phyloP scores from a whole-genome alignment of 2,888 invertebrate species.

The Ormyrus labotus region DNA sequence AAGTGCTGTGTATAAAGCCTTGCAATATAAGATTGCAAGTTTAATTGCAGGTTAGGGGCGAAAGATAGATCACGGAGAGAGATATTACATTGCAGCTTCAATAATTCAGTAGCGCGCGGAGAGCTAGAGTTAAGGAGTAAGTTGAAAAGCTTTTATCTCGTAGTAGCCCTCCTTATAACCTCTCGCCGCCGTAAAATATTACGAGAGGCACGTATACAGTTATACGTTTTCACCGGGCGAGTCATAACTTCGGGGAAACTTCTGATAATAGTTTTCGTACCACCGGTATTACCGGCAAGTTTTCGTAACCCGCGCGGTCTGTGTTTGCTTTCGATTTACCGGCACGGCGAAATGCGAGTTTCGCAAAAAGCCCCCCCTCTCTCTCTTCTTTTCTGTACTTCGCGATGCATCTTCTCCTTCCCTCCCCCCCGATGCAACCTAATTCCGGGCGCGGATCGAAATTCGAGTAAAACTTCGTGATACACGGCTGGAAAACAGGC shows the following conservation, averaged over 20 bases:
- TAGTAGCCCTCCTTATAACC: slow-evolving; percentile 9
- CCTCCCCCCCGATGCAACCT: no score
- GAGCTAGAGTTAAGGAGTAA: neutral
- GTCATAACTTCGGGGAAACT: slow-evolving; percentile 28
- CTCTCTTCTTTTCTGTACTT: no score
- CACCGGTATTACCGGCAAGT: neutral
- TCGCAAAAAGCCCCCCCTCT: neutral
- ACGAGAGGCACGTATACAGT: neutral
- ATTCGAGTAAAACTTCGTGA: no score
- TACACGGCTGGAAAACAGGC: no score
- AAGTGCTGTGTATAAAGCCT: no score
- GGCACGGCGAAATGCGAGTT: neutral
- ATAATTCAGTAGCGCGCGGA: slow-evolving; percentile 19
- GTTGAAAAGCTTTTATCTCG: slow-evolving; percentile 36
- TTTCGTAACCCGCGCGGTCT: neutral
- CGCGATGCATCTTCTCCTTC: no score
- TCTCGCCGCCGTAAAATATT: neutral
- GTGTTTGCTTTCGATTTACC: slow-evolving; percentile 32
- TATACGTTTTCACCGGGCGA: neutral
- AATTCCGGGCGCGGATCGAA: no score
- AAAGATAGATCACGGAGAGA: no score
- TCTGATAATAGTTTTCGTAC: slow-evolving; percentile 9
- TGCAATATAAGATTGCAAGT: no score
- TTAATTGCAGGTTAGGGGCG: no score
- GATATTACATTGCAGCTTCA: neutral